phyloP scores from a whole-genome alignment of 92 coral and sea anemone genomes.

The Phenganax stokvisi region DNA sequence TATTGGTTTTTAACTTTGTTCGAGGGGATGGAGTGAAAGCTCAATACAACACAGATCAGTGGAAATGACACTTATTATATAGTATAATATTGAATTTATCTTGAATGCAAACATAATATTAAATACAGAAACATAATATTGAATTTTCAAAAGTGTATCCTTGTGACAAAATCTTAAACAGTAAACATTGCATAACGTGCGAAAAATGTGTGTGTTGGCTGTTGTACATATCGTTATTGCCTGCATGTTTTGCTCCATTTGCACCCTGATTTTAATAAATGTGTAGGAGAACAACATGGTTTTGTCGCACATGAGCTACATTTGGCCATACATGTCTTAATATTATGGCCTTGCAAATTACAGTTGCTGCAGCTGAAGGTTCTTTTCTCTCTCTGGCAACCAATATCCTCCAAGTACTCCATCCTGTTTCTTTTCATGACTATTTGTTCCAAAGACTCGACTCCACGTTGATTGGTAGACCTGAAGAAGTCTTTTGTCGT shows the following conservation, averaged over 20 bases:
- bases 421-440: conserved; percentile 42
- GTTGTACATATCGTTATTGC: conserved; percentile 1
- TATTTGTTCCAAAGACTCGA: conserved; percentile 36
- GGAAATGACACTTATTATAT: not conserved
- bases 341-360: conserved; percentile 39
- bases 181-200: too few relatives aligned
- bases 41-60: not conserved
- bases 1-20: conserved; percentile 35
- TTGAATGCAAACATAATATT: too few relatives aligned
- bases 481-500: conserved; percentile 49
- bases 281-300: conserved; percentile 29
- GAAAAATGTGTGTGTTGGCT: too few relatives aligned
- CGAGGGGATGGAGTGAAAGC: conserved; percentile 35
- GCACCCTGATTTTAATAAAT: conserved; percentile 11
- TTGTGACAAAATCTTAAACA: too few relatives aligned
- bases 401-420: conserved; percentile 42
- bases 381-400: conserved; percentile 38
- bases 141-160: too few relatives aligned
- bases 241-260: conserved; percentile 29
- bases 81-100: too few relatives aligned
- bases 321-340: conserved; percentile 44
- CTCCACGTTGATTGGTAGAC: conserved; percentile 48
- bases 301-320: conserved; percentile 29
- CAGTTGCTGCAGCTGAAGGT: conserved; percentile 34
- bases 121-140: too few relatives aligned